Conservation (phyloP, 1,140 invertebrate species). For the Sminthurinus signatus region DNA sequence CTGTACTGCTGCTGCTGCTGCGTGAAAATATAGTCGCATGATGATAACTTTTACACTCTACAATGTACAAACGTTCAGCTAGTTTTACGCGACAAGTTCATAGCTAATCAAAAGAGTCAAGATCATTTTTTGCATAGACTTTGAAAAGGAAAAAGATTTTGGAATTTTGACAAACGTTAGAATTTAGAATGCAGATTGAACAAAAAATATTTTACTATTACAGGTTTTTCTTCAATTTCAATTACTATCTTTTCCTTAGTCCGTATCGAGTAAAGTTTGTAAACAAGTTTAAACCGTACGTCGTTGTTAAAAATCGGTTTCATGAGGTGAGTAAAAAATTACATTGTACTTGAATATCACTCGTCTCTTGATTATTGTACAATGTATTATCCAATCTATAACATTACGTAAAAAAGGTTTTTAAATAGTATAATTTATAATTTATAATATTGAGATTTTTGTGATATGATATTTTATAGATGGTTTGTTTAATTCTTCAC, state of each 20-base stretch:
- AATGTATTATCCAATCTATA: not conserved
- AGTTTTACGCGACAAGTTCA: too few species aligned
- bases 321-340: not conserved
- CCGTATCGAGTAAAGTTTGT: not conserved
- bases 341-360: not conserved
- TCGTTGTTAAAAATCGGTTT: not conserved
- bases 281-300: not conserved
- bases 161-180: too few species aligned
- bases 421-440: not conserved
- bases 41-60: not conserved
- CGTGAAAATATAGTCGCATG: not conserved
- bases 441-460: not conserved
- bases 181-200: not conserved
- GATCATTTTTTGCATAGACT: too few species aligned
- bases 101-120: too few species aligned
- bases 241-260: not conserved
- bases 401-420: not conserved
- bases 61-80: too few species aligned
- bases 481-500: not conserved
- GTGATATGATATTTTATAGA: not conserved
- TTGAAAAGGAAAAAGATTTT: too few species aligned
- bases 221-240: not conserved
- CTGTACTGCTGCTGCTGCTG: not conserved
- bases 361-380: not conserved
- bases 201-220: slow-evolving; percentile 2